These are phyloP conservation scores for Sussaba pulchella DNA, from an alignment of 2,888 invertebrate genomes.

Conservation along the genomic window DNA sequence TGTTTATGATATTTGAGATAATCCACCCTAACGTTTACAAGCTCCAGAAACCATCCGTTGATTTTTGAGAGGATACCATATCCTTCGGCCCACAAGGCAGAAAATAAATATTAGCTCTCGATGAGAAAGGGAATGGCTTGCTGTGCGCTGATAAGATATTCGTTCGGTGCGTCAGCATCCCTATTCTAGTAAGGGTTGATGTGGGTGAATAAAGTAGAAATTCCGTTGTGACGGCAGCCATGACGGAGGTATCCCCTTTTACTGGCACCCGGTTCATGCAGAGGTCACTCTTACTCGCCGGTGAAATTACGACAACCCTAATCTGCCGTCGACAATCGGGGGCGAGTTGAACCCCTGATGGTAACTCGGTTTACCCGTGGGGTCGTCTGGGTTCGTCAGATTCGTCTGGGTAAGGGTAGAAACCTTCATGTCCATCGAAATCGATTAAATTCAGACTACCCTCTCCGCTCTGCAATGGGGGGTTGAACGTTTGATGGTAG, in stretches of 20 bases:
- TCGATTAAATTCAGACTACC: too few species aligned
- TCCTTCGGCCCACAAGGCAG: neutral
- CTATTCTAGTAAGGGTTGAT: neutral
- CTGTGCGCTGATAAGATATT: neutral
- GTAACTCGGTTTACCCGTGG: neutral
- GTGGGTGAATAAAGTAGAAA: neutral
- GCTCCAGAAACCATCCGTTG: neutral
- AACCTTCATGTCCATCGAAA: neutral
- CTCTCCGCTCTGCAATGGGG: too few species aligned
- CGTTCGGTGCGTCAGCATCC: neutral
- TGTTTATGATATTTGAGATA: too few species aligned
- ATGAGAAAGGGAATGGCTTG: neutral
- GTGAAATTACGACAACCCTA: neutral
- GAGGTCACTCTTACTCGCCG: slow-evolving; percentile 6
- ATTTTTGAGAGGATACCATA: neutral
- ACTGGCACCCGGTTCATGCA: neutral
- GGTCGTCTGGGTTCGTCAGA: neutral
- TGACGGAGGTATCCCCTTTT: neutral
- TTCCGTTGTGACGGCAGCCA: neutral
- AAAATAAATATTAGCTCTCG: slow-evolving; percentile 12
- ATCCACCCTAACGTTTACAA: too few species aligned
- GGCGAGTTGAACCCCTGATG: slow-evolving; percentile 20
- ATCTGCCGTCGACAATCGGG: slow-evolving; percentile 1
- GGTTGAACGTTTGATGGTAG: too few species aligned
- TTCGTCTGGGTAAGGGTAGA: too few species aligned